These are phyloP conservation scores for Apodemia duryi DNA, from an alignment of 2,888 invertebrate genomes.

Conservation along the genomic window DNA sequence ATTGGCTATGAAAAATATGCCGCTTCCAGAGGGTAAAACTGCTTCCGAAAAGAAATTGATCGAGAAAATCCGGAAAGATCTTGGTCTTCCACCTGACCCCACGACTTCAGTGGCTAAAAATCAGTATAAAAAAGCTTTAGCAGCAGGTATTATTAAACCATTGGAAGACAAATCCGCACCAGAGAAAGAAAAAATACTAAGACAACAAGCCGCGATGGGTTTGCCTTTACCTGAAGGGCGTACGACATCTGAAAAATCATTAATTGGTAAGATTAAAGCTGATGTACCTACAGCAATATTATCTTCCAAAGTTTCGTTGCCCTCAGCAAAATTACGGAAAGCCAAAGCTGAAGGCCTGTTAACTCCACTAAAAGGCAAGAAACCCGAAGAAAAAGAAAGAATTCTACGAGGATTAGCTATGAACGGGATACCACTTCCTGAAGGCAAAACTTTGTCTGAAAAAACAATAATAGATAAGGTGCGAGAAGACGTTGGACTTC, in stretches of 20 bases:
- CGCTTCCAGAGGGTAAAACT: conserved; percentile 31
- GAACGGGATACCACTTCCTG: conserved; percentile 29
- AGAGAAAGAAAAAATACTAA: conserved; percentile 37
- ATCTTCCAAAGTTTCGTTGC: conserved; percentile 23
- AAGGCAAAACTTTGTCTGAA: conserved; percentile 37
- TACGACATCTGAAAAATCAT: conserved; percentile 32
- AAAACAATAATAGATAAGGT: conserved; percentile 35
- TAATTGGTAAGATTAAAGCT: conserved; percentile 29
- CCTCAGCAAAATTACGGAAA: background rate
- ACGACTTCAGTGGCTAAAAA: conserved; percentile 28
- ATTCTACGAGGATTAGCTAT: conserved; percentile 26
- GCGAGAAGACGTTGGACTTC: conserved; percentile 36
- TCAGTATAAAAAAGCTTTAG: conserved; percentile 27
- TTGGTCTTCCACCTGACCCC: conserved; percentile 28
- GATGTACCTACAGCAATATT: conserved; percentile 31
- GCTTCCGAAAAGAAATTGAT: conserved; percentile 31
- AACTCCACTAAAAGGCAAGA: conserved; percentile 31
- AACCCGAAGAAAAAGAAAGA: conserved; percentile 28
- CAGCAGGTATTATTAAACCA: conserved; percentile 34
- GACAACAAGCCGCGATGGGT: conserved; percentile 29
- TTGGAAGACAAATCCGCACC: conserved; percentile 36
- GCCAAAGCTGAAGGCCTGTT: conserved; percentile 29
- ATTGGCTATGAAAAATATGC: no score
- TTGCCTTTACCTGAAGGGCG: conserved; percentile 29
- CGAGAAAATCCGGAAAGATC: conserved; percentile 29